phyloP scores from a whole-genome alignment of 2,888 invertebrate species.

The Pandemis cinnamomeana region DNA sequence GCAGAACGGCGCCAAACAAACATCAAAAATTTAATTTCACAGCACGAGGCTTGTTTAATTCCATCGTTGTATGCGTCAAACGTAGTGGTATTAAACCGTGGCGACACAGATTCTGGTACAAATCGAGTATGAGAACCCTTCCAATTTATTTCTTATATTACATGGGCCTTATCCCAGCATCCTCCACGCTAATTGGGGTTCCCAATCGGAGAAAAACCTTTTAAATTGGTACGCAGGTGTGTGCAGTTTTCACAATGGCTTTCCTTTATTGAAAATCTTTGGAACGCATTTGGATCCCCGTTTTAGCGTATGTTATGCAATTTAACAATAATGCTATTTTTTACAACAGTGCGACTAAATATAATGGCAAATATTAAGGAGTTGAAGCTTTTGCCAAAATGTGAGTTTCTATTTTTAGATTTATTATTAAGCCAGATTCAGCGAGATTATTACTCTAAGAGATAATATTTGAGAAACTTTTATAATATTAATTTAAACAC shows the following conservation, averaged over 20 bases:
- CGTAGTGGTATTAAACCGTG: no score
- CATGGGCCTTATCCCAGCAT: no score
- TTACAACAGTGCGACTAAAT: no score
- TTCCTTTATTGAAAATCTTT: neutral
- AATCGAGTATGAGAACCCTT: no score
- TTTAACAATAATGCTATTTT: neutral
- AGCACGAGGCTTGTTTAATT: no score
- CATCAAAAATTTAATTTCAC: no score
- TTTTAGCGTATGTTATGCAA: neutral
- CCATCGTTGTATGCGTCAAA: no score
- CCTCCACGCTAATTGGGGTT: neutral
- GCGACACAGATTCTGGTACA: no score
- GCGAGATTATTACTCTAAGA: neutral
- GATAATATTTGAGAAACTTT: neutral
- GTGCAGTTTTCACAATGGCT: neutral
- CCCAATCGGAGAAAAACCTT: neutral
- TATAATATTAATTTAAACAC: no score
- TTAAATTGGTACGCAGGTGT: conserved; percentile 5
- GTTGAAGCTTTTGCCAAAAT: neutral
- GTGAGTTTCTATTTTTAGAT: neutral
- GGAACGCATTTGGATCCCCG: neutral
- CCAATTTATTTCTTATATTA: no score
- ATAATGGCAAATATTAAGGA: neutral
- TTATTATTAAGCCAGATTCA: neutral
- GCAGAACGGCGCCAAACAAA: no score